These are phyloP conservation scores for Boloria selene DNA, from an alignment of 2,888 invertebrate genomes.

Conservation along the genomic window DNA sequence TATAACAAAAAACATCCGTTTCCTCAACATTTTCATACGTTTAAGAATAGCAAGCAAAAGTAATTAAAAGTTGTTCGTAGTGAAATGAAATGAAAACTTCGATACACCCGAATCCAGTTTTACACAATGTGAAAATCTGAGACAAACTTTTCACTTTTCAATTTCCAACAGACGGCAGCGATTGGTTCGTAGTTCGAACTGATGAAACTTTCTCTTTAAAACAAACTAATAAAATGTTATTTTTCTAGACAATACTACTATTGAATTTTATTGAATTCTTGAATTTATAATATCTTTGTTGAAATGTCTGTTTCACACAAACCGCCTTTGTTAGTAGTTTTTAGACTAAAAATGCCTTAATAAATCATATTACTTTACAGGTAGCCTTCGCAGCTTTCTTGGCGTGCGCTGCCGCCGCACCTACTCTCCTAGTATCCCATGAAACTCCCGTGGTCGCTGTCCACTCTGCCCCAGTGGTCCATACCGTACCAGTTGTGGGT, in stretches of 20 bases:
- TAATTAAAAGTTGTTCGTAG: constrained; percentile 16
- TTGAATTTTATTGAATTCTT: constrained; percentile 12
- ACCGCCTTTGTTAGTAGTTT: background rate
- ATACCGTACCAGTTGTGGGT: constrained; percentile 55
- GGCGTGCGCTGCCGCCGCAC: constrained; percentile 76
- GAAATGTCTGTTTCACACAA: constrained; percentile 7
- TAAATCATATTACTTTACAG: constrained; percentile 50
- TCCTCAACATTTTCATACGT: background rate
- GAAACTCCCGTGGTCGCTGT: constrained; percentile 65
- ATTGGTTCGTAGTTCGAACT: constrained; percentile 1
- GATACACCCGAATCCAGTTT: constrained; percentile 9
- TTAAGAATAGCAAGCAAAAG: constrained; percentile 1
- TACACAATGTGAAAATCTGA: constrained; percentile 13
- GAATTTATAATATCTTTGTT: constrained; percentile 1
- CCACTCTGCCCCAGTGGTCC: constrained; percentile 63
- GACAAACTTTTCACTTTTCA: constrained; percentile 18
- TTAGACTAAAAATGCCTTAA: background rate
- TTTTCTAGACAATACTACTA: constrained; percentile 11
- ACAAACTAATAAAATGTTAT: constrained; percentile 17
- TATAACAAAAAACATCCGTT: background rate
- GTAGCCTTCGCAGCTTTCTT: constrained; percentile 75
- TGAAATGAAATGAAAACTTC: constrained; percentile 5
- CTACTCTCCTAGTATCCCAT: constrained; percentile 65
- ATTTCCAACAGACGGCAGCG: constrained; percentile 12
- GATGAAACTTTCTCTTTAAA: constrained; percentile 10